phyloP scores from a whole-genome alignment of 2,113 vertebrate species.

The Alosa alosa region DNA sequence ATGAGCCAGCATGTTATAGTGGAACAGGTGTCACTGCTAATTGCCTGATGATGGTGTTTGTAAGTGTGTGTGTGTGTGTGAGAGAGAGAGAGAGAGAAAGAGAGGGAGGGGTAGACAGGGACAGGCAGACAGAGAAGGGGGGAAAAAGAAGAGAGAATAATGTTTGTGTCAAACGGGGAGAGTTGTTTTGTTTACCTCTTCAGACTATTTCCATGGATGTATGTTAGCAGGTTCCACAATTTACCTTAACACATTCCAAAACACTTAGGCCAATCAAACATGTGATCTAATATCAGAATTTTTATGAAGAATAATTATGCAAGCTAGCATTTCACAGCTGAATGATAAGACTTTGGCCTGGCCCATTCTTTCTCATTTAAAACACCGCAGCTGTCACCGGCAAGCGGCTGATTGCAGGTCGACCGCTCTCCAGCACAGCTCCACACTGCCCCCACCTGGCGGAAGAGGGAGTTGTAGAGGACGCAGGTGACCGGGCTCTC shows the following conservation, averaged over 20 bases:
- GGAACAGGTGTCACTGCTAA: constrained; percentile 75
- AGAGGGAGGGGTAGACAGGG: not conserved
- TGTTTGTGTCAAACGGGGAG: not conserved
- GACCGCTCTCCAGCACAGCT: not conserved
- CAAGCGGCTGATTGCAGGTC: not conserved
- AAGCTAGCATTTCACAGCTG: constrained; percentile 3
- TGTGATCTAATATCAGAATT: constrained; percentile 8
- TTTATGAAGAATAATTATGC: constrained; percentile 6
- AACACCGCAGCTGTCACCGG: not conserved
- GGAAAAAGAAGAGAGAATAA: not conserved
- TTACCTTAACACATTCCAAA: not conserved
- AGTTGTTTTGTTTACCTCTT: constrained; percentile 7
- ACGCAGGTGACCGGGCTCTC: constrained; percentile 69
- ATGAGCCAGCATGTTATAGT: constrained; percentile 77
- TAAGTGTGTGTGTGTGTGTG: not conserved
- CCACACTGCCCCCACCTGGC: constrained; percentile 65
- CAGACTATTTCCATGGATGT: constrained; percentile 18
- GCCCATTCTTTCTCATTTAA: constrained; percentile 14
- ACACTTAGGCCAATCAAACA: constrained; percentile 2
- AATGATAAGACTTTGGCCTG: not conserved
- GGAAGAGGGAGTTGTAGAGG: constrained; percentile 63
- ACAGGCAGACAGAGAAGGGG: not conserved
- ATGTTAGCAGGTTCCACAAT: not conserved
- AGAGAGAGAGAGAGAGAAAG: not conserved
- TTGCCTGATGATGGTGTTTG: constrained; percentile 63